Evolutionary conservation across 2,797 vertebrate genomes (phyloP).

Genomic region (Poecilia picta): DNA sequence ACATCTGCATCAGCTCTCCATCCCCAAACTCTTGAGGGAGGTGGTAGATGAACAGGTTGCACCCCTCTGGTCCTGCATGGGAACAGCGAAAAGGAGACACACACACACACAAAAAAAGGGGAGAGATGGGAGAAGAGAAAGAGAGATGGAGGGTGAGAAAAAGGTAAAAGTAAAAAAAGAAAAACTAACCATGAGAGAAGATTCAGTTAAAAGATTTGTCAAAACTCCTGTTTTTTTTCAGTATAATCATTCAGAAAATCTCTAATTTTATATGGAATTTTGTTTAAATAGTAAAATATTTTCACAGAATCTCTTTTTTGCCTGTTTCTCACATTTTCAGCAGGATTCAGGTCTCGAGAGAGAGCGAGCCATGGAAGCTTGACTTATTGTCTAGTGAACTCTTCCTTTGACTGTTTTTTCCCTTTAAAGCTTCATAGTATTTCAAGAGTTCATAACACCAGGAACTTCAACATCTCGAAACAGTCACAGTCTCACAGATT

Average conservation of each 20-base stretch:
- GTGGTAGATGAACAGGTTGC: conserved; percentile 99
- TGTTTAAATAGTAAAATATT: neutral
- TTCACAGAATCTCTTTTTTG: neutral
- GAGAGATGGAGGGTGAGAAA: conserved; percentile 22
- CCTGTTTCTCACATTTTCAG: neutral
- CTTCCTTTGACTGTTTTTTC: neutral
- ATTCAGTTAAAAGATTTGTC: neutral
- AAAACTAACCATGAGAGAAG: conserved; percentile 1
- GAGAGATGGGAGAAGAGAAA: conserved; percentile 26
- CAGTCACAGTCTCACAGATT: neutral
- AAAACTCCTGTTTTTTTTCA: neutral
- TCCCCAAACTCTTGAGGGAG: conserved; percentile 99
- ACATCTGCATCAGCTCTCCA: conserved; percentile 99
- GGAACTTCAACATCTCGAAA: neutral
- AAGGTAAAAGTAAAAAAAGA: neutral
- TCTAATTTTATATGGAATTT: neutral
- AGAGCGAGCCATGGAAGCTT: neutral
- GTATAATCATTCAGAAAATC: neutral
- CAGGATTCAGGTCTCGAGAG: neutral
- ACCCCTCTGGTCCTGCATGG: conserved; percentile 94
- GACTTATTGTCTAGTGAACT: neutral
- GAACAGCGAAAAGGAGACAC: conserved; percentile 33
- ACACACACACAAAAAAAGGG: neutral
- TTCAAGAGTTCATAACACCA: neutral
- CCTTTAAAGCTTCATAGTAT: neutral